A percentile compares a stretch with the other conserved stretches of the same genome.
These are phyloP conservation scores for Labia minor DNA, from an alignment of 2,888 invertebrate species.

Conservation along the genomic window DNA sequence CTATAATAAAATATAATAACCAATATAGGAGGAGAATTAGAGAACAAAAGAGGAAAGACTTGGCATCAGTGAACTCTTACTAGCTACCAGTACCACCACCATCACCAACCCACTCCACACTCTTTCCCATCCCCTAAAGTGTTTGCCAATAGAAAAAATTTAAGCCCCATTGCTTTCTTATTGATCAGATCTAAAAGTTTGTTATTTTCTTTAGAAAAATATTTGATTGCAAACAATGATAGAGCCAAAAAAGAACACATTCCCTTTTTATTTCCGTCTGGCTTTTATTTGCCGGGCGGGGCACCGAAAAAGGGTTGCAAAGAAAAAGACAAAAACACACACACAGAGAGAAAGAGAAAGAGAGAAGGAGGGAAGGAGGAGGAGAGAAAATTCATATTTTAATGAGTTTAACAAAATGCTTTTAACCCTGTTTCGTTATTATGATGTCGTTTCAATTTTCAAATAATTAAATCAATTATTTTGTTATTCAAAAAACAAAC, in stretches of 20 bases:
- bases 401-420: neutral
- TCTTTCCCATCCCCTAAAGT: neutral
- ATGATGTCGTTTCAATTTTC: no score
- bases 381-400: neutral
- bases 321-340: no score
- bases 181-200: constrained; percentile 13
- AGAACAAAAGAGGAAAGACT: neutral
- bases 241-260: constrained; percentile 9
- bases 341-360: no score
- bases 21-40: neutral
- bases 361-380: no score
- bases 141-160: constrained; percentile 13
- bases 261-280: neutral
- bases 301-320: no score
- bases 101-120: no score
- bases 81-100: no score
- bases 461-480: no score
- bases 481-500: no score
- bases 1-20: neutral
- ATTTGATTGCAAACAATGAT: constrained; percentile 13
- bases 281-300: neutral
- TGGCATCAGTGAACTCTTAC: neutral
- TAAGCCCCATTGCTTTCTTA: constrained; percentile 8
- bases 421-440: no score
- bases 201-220: constrained; percentile 13